Base-by-base conservation (phyloP, 2,113 vertebrate genomes). In the Casuarius casuarius region DNA sequence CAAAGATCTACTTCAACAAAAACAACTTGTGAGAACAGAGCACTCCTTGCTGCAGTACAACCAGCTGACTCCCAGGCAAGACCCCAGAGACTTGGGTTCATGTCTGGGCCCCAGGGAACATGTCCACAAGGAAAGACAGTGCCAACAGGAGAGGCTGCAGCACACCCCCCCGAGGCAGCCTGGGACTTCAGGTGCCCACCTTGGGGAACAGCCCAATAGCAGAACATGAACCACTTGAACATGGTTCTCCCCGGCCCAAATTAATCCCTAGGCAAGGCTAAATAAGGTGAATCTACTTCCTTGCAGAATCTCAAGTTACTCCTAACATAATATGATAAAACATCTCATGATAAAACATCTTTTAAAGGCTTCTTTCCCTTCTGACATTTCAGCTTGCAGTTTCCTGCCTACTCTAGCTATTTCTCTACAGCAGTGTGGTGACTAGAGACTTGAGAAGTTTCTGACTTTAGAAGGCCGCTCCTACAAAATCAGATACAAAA, bases 131-230 rank as follows among this genome's bases (percentile, higher is more conserved):
- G 38, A 38, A 38, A 38, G 38, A 38, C 1, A 9, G 22, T n/a
- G 63, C 46, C 54, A 38, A n/a, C 46, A 61, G 11, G 25, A 54
- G 40, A 15, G 23, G 33, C 14, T 15, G 18, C 2, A 3, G 31
- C 33, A 61, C 21, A 19, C 0, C 0, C 19, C 2, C 12, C 25
- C 20, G 25, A 51, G 12, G 35, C 18, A 66, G 35, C 22, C 49
- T 29, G 7, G 18, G 18, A 11, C 44, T 46, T 46, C 16, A 46
- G 44, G 13, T 46, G 44, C 44, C 44, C 44, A 46, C 44, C 44
- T 46, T 46, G 44, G 16, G 44, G 44, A 46, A 46, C 13, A 46
- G 44, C 44, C 44, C 16, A 46, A 51, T 44, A 23, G 29, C 44
- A 59, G 59, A 67, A 52, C 2, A 38, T 38, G 38, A 3, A 6